Evolutionary conservation across 2,888 invertebrate genomes (phyloP).

Genomic region (Drosophila anceps): DNA sequence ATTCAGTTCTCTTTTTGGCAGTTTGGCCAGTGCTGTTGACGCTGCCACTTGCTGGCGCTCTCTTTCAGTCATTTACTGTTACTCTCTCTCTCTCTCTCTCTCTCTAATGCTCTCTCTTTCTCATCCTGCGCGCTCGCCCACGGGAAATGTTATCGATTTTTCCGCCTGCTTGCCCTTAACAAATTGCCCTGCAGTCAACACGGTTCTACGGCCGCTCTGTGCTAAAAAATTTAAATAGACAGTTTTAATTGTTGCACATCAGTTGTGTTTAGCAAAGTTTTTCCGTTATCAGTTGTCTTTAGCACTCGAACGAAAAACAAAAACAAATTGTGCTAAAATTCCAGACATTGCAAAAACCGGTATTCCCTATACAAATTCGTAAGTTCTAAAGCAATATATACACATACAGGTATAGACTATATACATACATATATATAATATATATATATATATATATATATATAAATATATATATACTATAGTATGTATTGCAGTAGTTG

Average conservation of each 20-base stretch:
- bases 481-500: constrained; percentile 11
- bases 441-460: constrained; percentile 1
- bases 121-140: constrained; percentile 39
- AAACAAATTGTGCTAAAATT: constrained; percentile 10
- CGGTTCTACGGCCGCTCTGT: constrained; percentile 33
- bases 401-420: neutral
- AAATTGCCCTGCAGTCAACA: constrained; percentile 51
- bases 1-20: constrained; percentile 25
- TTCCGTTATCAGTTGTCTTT: constrained; percentile 2
- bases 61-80: constrained; percentile 13
- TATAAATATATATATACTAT: constrained; percentile 1
- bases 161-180: constrained; percentile 54
- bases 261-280: constrained; percentile 7
- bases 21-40: constrained; percentile 2
- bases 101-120: constrained; percentile 3
- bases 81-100: neutral
- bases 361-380: constrained; percentile 40
- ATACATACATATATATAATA: neutral
- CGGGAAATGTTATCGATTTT: constrained; percentile 67
- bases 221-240: constrained; percentile 15
- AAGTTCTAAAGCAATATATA: constrained; percentile 31
- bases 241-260: constrained; percentile 12
- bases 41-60: constrained; percentile 8
- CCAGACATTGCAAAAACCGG: constrained; percentile 49
- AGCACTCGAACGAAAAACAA: constrained; percentile 7